A percentile compares a stretch with the other conserved stretches of the same genome.
These are phyloP conservation scores for Anadara kagoshimensis DNA, from an alignment of 1,140 invertebrate species.

Conservation along the genomic window DNA sequence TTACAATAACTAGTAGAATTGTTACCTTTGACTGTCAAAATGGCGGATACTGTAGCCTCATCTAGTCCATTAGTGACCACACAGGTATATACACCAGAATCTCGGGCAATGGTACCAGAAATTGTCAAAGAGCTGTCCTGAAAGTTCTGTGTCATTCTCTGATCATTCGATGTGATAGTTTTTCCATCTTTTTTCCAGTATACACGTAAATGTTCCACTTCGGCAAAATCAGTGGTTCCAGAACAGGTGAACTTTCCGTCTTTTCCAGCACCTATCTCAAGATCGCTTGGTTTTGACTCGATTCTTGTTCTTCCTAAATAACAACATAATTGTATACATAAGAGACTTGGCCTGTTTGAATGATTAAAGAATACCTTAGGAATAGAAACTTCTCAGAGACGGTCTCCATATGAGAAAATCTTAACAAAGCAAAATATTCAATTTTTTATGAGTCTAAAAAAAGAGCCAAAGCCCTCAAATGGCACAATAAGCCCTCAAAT, in stretches of 20 bases:
- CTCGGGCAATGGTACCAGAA: slow-evolving; percentile 92
- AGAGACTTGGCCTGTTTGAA: too few species aligned
- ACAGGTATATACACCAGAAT: slow-evolving; percentile 97
- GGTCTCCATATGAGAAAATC: too few species aligned
- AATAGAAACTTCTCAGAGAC: too few species aligned
- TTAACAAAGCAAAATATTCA: too few species aligned
- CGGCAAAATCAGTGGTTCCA: slow-evolving; percentile 64
- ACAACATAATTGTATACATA: background rate
- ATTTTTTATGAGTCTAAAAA: too few species aligned
- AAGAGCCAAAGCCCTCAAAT: too few species aligned
- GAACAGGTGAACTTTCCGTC: slow-evolving; percentile 69
- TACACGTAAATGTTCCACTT: slow-evolving; percentile 58
- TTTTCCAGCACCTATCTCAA: slow-evolving; percentile 60
- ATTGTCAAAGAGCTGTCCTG: slow-evolving; percentile 94
- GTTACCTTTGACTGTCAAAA: slow-evolving; percentile 91
- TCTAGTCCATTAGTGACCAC: slow-evolving; percentile 94
- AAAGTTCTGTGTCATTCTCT: slow-evolving; percentile 76
- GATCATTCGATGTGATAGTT: slow-evolving; percentile 85
- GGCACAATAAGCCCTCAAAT: too few species aligned
- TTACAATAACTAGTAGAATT: too few species aligned
- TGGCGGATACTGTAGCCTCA: slow-evolving; percentile 86
- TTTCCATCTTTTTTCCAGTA: slow-evolving; percentile 66
- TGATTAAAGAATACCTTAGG: too few species aligned
- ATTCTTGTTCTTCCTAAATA: slow-evolving; percentile 60
- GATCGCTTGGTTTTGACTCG: slow-evolving; percentile 60